phyloP scores from a whole-genome alignment of 2,888 invertebrate genomes.

The Enoplolaimus lenunculus region DNA sequence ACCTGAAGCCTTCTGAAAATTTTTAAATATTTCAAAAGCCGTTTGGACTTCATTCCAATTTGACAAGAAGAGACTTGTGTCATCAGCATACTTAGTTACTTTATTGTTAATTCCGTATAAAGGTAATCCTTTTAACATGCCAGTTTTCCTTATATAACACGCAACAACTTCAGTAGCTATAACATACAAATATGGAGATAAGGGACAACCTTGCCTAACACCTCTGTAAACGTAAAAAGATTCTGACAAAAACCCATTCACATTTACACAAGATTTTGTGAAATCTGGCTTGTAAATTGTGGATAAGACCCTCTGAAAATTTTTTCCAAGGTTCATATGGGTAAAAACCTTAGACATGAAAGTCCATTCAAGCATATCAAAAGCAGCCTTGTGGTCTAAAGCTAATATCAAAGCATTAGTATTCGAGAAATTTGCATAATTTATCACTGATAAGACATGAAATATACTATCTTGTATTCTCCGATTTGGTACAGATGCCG shows the following conservation, averaged over 20 bases:
- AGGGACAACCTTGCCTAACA: slow-evolving; percentile 7
- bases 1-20: neutral
- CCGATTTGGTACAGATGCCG: neutral
- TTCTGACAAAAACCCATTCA: slow-evolving; percentile 4
- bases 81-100: slow-evolving; percentile 11
- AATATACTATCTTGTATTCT: neutral
- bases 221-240: neutral
- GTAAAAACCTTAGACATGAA: neutral
- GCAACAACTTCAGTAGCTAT: neutral
- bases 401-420: neutral
- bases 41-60: neutral
- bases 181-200: slow-evolving; percentile 4
- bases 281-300: slow-evolving; percentile 9
- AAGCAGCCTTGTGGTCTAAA: slow-evolving; percentile 6
- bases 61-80: neutral
- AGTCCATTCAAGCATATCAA: slow-evolving; percentile 9
- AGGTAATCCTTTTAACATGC: neutral
- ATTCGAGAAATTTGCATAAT: neutral
- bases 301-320: neutral
- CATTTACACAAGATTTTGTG: neutral
- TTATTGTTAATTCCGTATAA: neutral
- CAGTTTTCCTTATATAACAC: neutral
- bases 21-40: neutral
- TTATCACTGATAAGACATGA: neutral
- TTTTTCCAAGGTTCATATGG: neutral